Conservation (phyloP, 2,888 invertebrate genomes). For the Mechanitis messenoides region DNA sequence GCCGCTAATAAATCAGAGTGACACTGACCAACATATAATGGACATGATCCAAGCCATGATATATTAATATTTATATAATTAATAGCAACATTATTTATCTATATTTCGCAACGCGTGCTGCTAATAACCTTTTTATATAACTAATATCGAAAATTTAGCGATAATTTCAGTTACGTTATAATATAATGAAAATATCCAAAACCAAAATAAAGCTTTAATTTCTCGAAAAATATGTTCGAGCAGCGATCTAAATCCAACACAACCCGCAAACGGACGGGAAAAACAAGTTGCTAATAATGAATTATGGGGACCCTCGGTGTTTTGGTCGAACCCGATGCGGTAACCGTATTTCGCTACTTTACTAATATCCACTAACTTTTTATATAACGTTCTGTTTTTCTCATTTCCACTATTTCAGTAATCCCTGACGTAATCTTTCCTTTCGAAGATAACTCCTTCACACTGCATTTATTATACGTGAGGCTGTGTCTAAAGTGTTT, state of each 20-base stretch:
- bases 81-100: conserved; percentile 30
- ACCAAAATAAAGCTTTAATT: too few species aligned
- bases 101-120: conserved; percentile 23
- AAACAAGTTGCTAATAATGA: conserved; percentile 62
- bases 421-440: conserved; percentile 14
- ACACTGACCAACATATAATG: conserved; percentile 30
- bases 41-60: conserved; percentile 32
- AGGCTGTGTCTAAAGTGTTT: too few species aligned
- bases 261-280: conserved; percentile 41
- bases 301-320: conserved; percentile 40
- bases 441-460: background rate
- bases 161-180: too few species aligned
- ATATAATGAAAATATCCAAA: too few species aligned
- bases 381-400: conserved; percentile 34
- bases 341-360: conserved; percentile 31
- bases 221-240: too few species aligned
- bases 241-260: too few species aligned
- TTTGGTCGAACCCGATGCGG: conserved; percentile 29
- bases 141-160: background rate
- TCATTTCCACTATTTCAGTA: conserved; percentile 31
- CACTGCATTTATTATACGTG: too few species aligned
- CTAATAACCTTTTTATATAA: conserved; percentile 14
- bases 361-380: conserved; percentile 37
- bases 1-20: conserved; percentile 28
- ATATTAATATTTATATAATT: conserved; percentile 30